Percentiles rank a stretch among this genome's conserved stretches.
Evolutionary conservation across 2,113 vertebrate species (phyloP).

Genomic region (Misgurnus anguillicaudatus): DNA sequence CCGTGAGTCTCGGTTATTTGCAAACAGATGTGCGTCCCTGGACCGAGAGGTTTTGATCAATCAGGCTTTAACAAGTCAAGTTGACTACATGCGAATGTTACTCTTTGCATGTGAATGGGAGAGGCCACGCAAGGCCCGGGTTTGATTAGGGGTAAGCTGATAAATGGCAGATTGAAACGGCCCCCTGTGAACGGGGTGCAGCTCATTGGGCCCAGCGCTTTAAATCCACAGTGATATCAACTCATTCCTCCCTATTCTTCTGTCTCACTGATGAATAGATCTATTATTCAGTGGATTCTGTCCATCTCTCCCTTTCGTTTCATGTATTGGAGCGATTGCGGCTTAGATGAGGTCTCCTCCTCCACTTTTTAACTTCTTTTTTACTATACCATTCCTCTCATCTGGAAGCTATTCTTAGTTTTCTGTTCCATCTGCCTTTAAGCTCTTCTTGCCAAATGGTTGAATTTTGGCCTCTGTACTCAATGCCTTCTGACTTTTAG

Average conservation of each 20-base stretch:
- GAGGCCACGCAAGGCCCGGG: constrained; percentile 65
- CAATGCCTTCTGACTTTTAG: no score
- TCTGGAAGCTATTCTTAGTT: background rate
- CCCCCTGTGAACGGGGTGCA: constrained; percentile 67
- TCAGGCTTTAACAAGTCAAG: constrained; percentile 83
- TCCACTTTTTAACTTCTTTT: background rate
- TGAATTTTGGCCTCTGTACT: background rate
- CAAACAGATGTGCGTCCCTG: constrained; percentile 77
- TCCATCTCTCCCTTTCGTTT: constrained; percentile 67
- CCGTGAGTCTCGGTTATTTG: constrained; percentile 68
- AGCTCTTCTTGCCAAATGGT: constrained; percentile 2
- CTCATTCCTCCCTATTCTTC: constrained; percentile 71
- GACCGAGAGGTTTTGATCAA: constrained; percentile 72
- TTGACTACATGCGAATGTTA: constrained; percentile 78
- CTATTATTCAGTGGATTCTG: constrained; percentile 71
- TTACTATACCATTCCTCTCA: constrained; percentile 21
- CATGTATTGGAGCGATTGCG: constrained; percentile 74
- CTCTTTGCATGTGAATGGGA: constrained; percentile 75
- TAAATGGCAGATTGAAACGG: constrained; percentile 76
- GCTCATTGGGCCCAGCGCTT: constrained; percentile 72
- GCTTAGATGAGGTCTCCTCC: constrained; percentile 63
- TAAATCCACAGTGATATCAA: constrained; percentile 76
- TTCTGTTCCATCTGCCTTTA: constrained; percentile 29
- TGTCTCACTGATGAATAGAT: constrained; percentile 71
- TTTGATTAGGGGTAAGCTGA: constrained; percentile 80